Evolutionary conservation across 2,888 invertebrate genomes (phyloP).

Genomic region (Mythimna pallens): DNA sequence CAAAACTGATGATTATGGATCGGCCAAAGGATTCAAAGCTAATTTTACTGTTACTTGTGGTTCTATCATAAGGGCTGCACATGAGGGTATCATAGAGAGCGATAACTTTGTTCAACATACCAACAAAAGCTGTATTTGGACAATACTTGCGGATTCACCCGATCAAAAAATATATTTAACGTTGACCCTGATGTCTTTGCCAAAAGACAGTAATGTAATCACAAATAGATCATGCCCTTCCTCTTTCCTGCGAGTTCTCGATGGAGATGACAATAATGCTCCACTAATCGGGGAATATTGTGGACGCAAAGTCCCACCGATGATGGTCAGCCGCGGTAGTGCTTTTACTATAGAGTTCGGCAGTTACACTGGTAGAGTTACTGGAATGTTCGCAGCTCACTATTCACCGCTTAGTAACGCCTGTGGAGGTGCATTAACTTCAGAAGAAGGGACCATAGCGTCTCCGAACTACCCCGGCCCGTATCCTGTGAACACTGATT

Average conservation of each 20-base stretch:
- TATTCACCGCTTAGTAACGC: constrained; percentile 90
- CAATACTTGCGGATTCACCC: constrained; percentile 88
- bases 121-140: constrained; percentile 93
- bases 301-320: constrained; percentile 91
- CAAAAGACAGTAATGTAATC: constrained; percentile 69
- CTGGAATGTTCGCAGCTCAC: constrained; percentile 82
- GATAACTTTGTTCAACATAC: constrained; percentile 75
- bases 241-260: constrained; percentile 90
- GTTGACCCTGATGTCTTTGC: constrained; percentile 91
- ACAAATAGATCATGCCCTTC: constrained; percentile 79
- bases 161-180: constrained; percentile 93
- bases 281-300: constrained; percentile 93
- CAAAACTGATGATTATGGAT: constrained; percentile 89
- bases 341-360: constrained; percentile 89
- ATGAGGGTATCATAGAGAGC: constrained; percentile 89
- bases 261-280: constrained; percentile 92
- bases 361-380: constrained; percentile 72
- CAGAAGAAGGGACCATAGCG: constrained; percentile 93
- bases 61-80: constrained; percentile 89
- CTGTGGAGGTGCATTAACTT: constrained; percentile 95
- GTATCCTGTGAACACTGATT: constrained; percentile 93
- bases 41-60: constrained; percentile 93
- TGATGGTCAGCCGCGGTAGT: constrained; percentile 93
- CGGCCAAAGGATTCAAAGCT: constrained; percentile 95
- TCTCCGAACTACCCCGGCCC: constrained; percentile 96